Evolutionary conservation across 2,888 invertebrate species (phyloP).

Genomic region (Polydrusus pterygomalis): DNA sequence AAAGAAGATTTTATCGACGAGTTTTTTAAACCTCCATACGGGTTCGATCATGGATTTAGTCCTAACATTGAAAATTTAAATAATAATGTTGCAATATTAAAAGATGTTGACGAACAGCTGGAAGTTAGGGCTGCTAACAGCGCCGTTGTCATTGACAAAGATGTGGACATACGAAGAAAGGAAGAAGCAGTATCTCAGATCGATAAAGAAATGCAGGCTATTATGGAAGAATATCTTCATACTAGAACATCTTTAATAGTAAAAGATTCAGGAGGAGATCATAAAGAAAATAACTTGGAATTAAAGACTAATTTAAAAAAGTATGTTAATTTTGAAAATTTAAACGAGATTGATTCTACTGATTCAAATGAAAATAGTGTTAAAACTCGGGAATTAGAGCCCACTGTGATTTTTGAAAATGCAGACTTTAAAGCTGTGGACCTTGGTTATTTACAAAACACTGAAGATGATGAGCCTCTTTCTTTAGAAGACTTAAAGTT

Average conservation of each 20-base stretch:
- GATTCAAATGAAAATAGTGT: background rate
- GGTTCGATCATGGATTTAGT: background rate
- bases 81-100: background rate
- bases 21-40: conserved; percentile 46
- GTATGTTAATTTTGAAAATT: conserved; percentile 45
- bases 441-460: conserved; percentile 12
- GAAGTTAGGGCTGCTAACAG: conserved; percentile 5
- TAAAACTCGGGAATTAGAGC: background rate
- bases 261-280: conserved; percentile 49
- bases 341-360: conserved; percentile 25
- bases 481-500: conserved; percentile 50
- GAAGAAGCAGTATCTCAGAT: conserved; percentile 45
- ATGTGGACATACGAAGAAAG: conserved; percentile 32
- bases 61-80: conserved; percentile 18
- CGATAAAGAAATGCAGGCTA: conserved; percentile 60
- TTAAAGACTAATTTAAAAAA: conserved; percentile 46
- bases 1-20: conserved; percentile 53
- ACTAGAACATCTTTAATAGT: conserved; percentile 58
- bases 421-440: conserved; percentile 17
- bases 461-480: conserved; percentile 26
- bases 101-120: background rate
- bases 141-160: background rate
- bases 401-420: conserved; percentile 1
- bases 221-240: conserved; percentile 60
- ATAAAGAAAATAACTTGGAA: conserved; percentile 30